phyloP scores from a whole-genome alignment of 2,113 vertebrate species.

The Oreocharis arfaki region DNA sequence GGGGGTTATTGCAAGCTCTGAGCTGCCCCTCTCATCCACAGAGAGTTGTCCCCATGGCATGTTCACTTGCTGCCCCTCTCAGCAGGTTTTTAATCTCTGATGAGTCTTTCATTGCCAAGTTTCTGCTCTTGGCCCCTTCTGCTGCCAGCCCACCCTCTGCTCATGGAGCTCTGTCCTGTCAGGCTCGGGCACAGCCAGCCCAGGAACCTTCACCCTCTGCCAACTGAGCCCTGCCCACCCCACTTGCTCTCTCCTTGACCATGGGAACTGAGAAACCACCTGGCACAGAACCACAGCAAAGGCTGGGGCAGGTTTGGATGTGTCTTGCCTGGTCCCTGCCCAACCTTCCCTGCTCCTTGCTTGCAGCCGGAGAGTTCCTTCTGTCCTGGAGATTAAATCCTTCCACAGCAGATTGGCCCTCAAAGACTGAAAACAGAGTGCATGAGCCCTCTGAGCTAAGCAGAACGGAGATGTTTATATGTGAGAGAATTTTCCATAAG shows the following conservation, averaged over 20 bases:
- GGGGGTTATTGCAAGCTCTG: background rate
- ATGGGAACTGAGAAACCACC: background rate
- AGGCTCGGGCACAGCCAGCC: background rate
- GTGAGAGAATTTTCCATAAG: background rate
- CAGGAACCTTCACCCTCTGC: background rate
- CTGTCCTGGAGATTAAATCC: background rate
- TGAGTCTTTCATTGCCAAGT: background rate
- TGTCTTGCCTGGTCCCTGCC: background rate
- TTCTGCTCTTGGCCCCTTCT: background rate
- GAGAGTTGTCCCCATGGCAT: background rate
- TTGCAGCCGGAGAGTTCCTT: background rate
- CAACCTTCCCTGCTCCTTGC: background rate
- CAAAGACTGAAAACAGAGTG: background rate
- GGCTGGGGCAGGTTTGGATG: background rate
- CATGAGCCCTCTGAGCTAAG: background rate
- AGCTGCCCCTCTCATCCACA: background rate
- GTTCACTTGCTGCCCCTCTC: background rate
- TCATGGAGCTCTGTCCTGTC: background rate
- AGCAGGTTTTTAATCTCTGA: background rate
- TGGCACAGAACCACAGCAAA: background rate
- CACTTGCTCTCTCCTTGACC: background rate
- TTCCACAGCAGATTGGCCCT: background rate
- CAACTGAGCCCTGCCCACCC: background rate
- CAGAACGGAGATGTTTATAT: background rate
- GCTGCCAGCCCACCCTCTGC: background rate